Evolutionary conservation across 30 jellyfish, hydroid and myxozoan genomes (phyloP).

Genomic region (Aurelia aurita complex sp. Pacific): DNA sequence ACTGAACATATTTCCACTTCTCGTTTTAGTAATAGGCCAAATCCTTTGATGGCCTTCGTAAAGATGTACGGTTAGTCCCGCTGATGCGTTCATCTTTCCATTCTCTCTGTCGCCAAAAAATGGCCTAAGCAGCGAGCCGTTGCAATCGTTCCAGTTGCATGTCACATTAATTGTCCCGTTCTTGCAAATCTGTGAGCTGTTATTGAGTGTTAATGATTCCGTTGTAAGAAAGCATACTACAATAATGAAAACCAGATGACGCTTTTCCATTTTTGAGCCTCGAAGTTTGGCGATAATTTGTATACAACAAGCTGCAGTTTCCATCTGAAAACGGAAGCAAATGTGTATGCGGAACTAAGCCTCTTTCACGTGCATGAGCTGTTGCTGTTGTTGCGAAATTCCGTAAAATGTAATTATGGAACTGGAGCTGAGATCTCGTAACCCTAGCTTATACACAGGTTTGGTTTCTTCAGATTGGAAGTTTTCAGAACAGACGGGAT

Average conservation of each 20-base stretch:
- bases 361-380: too few relatives aligned
- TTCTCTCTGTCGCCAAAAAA: neutral
- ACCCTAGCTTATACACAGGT: too few relatives aligned
- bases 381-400: too few relatives aligned
- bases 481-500: too few relatives aligned
- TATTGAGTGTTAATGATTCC: neutral
- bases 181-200: neutral
- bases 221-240: neutral
- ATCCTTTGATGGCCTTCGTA: neutral
- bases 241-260: too few relatives aligned
- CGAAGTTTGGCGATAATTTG: too few relatives aligned
- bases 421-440: too few relatives aligned
- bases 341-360: neutral
- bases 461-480: too few relatives aligned
- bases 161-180: neutral
- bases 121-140: neutral
- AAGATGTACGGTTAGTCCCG: neutral
- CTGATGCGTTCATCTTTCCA: neutral
- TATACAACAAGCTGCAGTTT: too few relatives aligned
- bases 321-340: too few relatives aligned
- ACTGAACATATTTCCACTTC: neutral
- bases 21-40: neutral
- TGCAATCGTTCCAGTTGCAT: conserved; percentile 20
- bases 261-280: too few relatives aligned
- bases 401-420: too few relatives aligned